A percentile compares a stretch with the other conserved stretches of the same genome.
phyloP scores from a whole-genome alignment of 2,113 vertebrate genomes.

The Dermatemys mawii region DNA sequence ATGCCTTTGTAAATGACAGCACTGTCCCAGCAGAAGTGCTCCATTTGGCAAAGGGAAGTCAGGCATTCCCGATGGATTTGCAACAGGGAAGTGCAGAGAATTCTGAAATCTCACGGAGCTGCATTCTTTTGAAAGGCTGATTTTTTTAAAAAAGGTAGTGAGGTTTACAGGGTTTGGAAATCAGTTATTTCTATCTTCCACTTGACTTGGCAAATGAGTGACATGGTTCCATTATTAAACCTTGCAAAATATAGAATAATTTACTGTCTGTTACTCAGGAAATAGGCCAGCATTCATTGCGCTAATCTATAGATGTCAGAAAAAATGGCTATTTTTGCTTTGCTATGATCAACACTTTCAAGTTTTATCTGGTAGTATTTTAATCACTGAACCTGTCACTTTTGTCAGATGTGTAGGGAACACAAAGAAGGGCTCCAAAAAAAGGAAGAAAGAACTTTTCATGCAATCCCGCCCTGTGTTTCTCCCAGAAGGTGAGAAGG shows the following conservation, averaged over 20 bases:
- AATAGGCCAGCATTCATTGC: neutral
- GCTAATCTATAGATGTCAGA: neutral
- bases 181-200: neutral
- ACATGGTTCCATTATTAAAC: neutral
- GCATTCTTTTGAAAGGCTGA: neutral
- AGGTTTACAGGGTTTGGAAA: neutral
- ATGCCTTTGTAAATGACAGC: neutral
- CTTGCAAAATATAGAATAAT: neutral
- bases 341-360: constrained; percentile 15
- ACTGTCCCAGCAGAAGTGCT: neutral
- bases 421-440: neutral
- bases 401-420: constrained; percentile 5
- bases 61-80: neutral
- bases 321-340: constrained; percentile 9
- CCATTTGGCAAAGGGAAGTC: neutral
- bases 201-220: neutral
- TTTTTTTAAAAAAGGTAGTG: neutral
- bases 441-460: neutral
- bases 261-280: neutral
- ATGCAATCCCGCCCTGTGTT: neutral
- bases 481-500: neutral
- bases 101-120: neutral
- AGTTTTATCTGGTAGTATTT: constrained; percentile 16
- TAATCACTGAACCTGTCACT: constrained; percentile 9
- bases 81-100: neutral